Evolutionary conservation across 1,140 invertebrate genomes (phyloP).

Genomic region (Cydia strobilella): DNA sequence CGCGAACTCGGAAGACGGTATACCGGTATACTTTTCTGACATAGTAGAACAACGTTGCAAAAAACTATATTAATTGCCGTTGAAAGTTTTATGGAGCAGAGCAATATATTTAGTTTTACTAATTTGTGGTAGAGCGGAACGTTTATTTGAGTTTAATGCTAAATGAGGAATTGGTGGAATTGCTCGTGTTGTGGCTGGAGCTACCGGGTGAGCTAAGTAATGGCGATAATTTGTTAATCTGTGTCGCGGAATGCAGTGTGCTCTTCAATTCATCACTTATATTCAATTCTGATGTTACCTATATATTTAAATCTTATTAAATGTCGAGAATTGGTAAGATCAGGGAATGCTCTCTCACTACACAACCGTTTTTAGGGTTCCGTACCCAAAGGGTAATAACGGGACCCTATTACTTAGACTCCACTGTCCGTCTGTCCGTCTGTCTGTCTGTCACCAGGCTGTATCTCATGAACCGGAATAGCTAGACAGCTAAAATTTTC

Average conservation of each 20-base stretch:
- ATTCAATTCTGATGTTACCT: too few relatives aligned
- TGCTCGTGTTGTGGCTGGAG: not conserved
- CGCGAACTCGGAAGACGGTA: slow-evolving; percentile 63
- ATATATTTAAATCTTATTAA: too few relatives aligned
- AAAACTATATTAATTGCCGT: slow-evolving; percentile 57
- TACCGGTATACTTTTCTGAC: slow-evolving; percentile 50
- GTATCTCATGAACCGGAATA: too few relatives aligned
- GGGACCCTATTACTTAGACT: too few relatives aligned
- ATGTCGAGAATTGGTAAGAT: too few relatives aligned
- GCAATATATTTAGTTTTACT: slow-evolving; percentile 36
- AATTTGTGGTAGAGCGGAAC: slow-evolving; percentile 8
- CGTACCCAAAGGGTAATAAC: too few relatives aligned
- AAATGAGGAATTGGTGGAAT: slow-evolving; percentile 5
- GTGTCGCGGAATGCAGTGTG: not conserved
- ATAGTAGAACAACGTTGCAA: slow-evolving; percentile 54
- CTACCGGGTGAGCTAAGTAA: not conserved
- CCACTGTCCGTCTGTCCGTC: too few relatives aligned
- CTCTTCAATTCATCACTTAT: not conserved
- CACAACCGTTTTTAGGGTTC: too few relatives aligned
- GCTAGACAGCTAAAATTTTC: too few relatives aligned
- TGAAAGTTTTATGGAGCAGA: slow-evolving; percentile 42
- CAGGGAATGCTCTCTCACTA: too few relatives aligned
- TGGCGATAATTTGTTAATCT: slow-evolving; percentile 11
- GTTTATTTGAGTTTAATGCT: slow-evolving; percentile 21
- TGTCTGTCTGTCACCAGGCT: too few relatives aligned